Percentiles rank a stretch among this genome's conserved stretches.
These are phyloP conservation scores for Philereme transversata DNA, from an alignment of 2,888 invertebrate genomes.

Conservation along the genomic window DNA sequence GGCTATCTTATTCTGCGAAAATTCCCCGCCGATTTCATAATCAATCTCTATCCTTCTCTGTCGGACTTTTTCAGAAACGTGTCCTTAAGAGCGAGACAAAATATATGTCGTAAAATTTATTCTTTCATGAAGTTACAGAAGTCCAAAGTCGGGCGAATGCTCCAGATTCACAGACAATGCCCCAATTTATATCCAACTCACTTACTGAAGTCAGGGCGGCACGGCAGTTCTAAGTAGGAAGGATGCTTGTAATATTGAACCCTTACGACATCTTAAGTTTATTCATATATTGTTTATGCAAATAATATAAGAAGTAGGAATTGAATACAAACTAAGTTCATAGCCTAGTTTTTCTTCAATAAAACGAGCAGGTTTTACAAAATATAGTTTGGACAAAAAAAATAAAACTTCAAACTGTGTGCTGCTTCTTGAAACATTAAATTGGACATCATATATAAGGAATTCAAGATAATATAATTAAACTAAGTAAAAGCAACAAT, in stretches of 20 bases:
- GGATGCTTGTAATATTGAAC: slow-evolving; percentile 49
- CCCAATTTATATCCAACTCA: slow-evolving; percentile 84
- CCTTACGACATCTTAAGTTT: slow-evolving; percentile 26
- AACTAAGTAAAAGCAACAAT: slow-evolving; percentile 31
- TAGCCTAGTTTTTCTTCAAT: no score
- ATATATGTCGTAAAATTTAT: slow-evolving; percentile 44
- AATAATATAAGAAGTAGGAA: slow-evolving; percentile 7
- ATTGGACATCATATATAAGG: no score
- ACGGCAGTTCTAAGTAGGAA: slow-evolving; percentile 59
- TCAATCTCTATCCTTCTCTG: slow-evolving; percentile 57
- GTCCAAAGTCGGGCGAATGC: slow-evolving; percentile 68
- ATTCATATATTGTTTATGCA: slow-evolving; percentile 13
- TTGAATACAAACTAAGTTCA: no score
- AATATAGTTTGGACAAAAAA: no score
- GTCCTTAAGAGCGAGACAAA: slow-evolving; percentile 47
- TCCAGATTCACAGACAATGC: slow-evolving; percentile 83
- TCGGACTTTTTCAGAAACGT: slow-evolving; percentile 43
- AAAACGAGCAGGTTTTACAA: no score
- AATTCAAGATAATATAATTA: slow-evolving; percentile 1
- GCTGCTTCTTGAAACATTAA: not conserved
- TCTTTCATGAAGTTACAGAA: slow-evolving; percentile 67
- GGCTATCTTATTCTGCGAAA: slow-evolving; percentile 67
- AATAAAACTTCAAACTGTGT: no score
- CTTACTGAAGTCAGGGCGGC: slow-evolving; percentile 74
- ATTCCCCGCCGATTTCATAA: slow-evolving; percentile 64